These are phyloP conservation scores for Flabesymbios commensalis DNA, from an alignment of 2,888 invertebrate species.

Conservation along the genomic window DNA sequence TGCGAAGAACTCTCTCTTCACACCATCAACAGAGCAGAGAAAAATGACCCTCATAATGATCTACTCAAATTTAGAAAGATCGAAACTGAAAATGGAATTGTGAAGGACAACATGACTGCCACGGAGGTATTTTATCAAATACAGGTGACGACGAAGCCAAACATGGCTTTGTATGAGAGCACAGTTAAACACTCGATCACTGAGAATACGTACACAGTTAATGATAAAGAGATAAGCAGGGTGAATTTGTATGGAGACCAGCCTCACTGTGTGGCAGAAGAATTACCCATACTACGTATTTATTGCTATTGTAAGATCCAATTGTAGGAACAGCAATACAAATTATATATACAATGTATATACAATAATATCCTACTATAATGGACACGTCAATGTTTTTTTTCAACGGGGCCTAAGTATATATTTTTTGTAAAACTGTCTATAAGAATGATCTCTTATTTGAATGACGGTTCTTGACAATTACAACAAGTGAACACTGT, in stretches of 20 bases:
- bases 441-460: too few relatives aligned
- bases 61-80: slow-evolving; percentile 75
- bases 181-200: slow-evolving; percentile 67
- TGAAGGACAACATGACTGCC: slow-evolving; percentile 69
- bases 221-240: slow-evolving; percentile 62
- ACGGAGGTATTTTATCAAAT: slow-evolving; percentile 76
- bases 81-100: slow-evolving; percentile 81
- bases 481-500: too few relatives aligned
- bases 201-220: neutral
- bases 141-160: slow-evolving; percentile 76
- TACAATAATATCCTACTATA: too few relatives aligned
- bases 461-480: too few relatives aligned
- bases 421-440: too few relatives aligned
- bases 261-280: slow-evolving; percentile 77
- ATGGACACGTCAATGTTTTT: too few relatives aligned
- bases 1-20: slow-evolving; percentile 21
- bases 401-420: too few relatives aligned
- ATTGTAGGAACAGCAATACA: too few relatives aligned
- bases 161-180: slow-evolving; percentile 80
- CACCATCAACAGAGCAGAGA: slow-evolving; percentile 21
- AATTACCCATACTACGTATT: slow-evolving; percentile 71
- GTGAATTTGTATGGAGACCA: slow-evolving; percentile 82
- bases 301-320: slow-evolving; percentile 76
- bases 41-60: slow-evolving; percentile 41
- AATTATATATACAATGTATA: too few relatives aligned